Evolutionary conservation across 2,113 vertebrate genomes (phyloP).

Genomic region (Silurus glanis): DNA sequence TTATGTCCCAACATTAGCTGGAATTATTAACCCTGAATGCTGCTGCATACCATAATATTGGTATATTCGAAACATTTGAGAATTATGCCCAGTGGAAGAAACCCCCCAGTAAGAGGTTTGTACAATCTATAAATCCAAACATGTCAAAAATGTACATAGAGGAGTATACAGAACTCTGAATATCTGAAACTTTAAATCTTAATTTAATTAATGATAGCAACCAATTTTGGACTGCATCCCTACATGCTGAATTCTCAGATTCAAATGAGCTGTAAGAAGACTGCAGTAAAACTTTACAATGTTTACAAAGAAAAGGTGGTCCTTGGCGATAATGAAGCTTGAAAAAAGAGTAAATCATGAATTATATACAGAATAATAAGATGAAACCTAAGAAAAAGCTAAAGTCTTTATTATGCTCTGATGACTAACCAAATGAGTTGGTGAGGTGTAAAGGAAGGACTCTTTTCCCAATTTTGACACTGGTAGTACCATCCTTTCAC

Average conservation of each 20-base stretch:
- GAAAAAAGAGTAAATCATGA: not conserved
- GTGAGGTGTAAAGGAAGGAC: not conserved
- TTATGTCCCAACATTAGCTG: not conserved
- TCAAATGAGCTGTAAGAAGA: constrained; percentile 4
- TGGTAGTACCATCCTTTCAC: not conserved
- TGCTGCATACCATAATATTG: not conserved
- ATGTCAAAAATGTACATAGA: not conserved
- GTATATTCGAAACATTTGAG: not conserved
- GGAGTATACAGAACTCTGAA: not conserved
- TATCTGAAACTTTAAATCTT: not conserved
- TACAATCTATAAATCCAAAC: not conserved
- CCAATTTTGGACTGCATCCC: not conserved
- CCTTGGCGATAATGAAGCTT: not conserved
- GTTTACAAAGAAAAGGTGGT: not conserved
- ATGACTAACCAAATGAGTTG: not conserved
- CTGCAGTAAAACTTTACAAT: not conserved
- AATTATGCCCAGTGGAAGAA: not conserved
- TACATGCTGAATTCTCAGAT: not conserved
- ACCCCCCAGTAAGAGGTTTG: not conserved
- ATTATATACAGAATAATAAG: not conserved
- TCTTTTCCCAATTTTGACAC: not conserved
- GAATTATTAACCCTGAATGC: not conserved
- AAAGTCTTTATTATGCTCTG: not conserved
- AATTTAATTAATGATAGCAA: not conserved
- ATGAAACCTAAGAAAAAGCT: not conserved